These are phyloP conservation scores for Drosophila meridiana DNA, from an alignment of 2,888 invertebrate species.

Conservation along the genomic window DNA sequence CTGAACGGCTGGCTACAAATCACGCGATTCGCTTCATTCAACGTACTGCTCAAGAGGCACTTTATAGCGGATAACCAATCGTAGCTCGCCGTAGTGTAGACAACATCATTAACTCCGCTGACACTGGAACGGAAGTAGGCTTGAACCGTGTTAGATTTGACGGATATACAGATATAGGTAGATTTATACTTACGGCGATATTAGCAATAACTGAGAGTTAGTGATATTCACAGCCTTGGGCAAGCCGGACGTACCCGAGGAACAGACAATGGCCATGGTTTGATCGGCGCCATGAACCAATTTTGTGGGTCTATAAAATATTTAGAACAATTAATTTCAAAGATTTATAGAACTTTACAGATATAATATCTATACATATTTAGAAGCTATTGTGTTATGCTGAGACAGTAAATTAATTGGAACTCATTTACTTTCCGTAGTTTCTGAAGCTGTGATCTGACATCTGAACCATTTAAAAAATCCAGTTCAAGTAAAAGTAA, in stretches of 20 bases:
- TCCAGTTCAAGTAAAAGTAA: too few species aligned
- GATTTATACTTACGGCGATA: conserved; percentile 23
- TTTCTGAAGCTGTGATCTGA: too few species aligned
- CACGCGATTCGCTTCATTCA: conserved; percentile 54
- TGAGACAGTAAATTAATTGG: too few species aligned
- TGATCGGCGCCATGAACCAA: conserved; percentile 46
- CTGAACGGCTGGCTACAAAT: conserved; percentile 52
- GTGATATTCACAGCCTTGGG: conserved; percentile 66
- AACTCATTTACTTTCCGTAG: too few species aligned
- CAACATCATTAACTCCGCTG: conserved; percentile 28
- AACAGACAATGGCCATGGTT: conserved; percentile 62
- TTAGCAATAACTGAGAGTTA: conserved; percentile 36
- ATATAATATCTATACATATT: too few species aligned
- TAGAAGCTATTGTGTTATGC: too few species aligned
- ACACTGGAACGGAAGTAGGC: conserved; percentile 4
- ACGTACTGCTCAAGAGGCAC: conserved; percentile 20
- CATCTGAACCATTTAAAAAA: too few species aligned
- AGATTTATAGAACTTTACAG: too few species aligned
- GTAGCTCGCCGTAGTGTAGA: conserved; percentile 44
- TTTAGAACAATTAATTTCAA: not conserved
- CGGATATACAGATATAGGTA: not conserved
- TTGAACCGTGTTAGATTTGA: not conserved
- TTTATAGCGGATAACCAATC: conserved; percentile 64
- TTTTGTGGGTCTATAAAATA: conserved; percentile 27
- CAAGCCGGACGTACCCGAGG: conserved; percentile 70